phyloP scores from a whole-genome alignment of 2,888 invertebrate genomes.

The Mesorhabditis spiculigera region DNA sequence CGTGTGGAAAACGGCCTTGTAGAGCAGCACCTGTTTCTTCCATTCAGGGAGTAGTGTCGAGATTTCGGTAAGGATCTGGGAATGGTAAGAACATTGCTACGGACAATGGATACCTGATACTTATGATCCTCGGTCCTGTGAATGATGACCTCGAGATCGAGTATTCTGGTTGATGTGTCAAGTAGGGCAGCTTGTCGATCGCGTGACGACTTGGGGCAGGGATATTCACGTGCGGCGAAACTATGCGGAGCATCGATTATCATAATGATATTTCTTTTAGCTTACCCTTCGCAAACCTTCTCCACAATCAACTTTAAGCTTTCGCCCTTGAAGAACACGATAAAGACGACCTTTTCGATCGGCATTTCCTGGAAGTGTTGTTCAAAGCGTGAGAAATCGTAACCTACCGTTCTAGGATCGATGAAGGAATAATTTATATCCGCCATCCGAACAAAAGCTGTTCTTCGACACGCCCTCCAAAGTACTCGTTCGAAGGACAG shows the following conservation, averaged over 20 bases:
- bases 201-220: conserved; percentile 92
- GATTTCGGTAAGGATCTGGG: conserved; percentile 76
- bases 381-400: conserved; percentile 25
- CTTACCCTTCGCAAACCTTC: conserved; percentile 90
- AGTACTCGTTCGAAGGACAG: conserved; percentile 93
- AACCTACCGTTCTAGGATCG: conserved; percentile 82
- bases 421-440: conserved; percentile 86
- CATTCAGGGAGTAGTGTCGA: conserved; percentile 96
- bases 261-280: conserved; percentile 8
- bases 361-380: conserved; percentile 26
- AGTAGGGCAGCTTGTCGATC: conserved; percentile 93
- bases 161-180: conserved; percentile 94
- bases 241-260: conserved; percentile 32
- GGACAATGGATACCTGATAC: conserved; percentile 26
- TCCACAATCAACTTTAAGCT: conserved; percentile 91
- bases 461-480: conserved; percentile 94
- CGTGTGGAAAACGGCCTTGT: conserved; percentile 96
- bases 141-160: conserved; percentile 79
- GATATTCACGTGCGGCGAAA: conserved; percentile 95
- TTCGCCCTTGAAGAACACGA: conserved; percentile 77
- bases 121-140: conserved; percentile 48
- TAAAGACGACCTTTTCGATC: conserved; percentile 78
- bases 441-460: conserved; percentile 88
- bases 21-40: conserved; percentile 91
- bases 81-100: not conserved